Conservation (phyloP, 1,140 invertebrate species). For the Anastatus disparis region DNA sequence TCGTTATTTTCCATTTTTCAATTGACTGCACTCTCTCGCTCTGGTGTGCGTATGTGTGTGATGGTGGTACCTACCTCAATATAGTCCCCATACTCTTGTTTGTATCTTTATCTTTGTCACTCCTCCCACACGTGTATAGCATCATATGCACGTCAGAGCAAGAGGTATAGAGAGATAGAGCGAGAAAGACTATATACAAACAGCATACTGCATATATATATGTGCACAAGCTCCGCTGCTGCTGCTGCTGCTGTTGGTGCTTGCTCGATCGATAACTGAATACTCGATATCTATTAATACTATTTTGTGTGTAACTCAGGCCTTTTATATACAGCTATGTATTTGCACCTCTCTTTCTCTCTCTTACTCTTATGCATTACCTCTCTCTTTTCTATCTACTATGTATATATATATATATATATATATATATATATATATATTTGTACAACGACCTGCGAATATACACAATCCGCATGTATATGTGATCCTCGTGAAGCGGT, state of each 20-base stretch:
- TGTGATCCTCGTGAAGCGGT: too few relatives aligned
- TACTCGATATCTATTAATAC: conserved; percentile 40
- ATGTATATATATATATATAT: background rate
- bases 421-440: background rate
- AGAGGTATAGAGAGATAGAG: background rate
- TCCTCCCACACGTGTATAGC: background rate
- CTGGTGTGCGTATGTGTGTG: background rate
- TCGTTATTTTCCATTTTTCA: conserved; percentile 25
- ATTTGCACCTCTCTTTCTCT: background rate
- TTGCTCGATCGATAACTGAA: conserved; percentile 31
- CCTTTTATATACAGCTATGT: background rate
- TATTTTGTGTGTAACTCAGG: background rate
- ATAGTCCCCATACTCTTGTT: background rate
- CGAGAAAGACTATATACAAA: background rate
- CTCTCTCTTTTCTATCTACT: background rate
- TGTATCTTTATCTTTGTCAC: background rate
- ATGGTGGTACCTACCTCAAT: background rate
- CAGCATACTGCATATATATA: background rate
- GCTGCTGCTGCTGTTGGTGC: too few relatives aligned
- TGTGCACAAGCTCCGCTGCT: background rate
- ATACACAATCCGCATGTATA: too few relatives aligned
- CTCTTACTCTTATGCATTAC: background rate
- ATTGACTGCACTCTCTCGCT: background rate
- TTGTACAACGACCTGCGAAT: too few relatives aligned
- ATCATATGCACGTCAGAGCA: background rate